Conservation (phyloP, 2,797 vertebrate genomes). For the Glossophaga mutica region DNA sequence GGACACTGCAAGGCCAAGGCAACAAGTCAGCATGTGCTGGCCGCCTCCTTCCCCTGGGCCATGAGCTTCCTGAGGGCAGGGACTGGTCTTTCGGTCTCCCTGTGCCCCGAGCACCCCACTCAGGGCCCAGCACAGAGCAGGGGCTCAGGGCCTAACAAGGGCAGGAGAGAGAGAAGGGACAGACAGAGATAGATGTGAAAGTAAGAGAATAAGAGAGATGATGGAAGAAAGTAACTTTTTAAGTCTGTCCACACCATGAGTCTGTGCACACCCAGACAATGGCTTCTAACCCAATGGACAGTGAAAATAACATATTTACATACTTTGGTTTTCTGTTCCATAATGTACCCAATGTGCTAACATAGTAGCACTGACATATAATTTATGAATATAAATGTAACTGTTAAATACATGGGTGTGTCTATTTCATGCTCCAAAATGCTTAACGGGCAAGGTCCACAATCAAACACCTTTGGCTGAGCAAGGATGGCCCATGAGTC, state of each 20-base stretch:
- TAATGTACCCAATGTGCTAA: background rate
- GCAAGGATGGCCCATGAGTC: background rate
- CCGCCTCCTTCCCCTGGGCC: background rate
- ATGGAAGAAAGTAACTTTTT: background rate
- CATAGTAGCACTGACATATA: background rate
- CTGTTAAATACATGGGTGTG: background rate
- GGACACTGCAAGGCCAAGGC: background rate
- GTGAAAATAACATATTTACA: background rate
- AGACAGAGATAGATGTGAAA: background rate
- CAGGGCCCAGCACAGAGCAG: background rate
- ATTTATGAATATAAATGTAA: conserved; percentile 9
- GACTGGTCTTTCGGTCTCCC: background rate
- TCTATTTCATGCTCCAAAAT: background rate
- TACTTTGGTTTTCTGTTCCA: conserved; percentile 31
- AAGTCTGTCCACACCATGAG: background rate
- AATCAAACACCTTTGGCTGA: background rate
- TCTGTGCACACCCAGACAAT: background rate
- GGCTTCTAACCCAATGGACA: background rate
- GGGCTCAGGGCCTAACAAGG: background rate
- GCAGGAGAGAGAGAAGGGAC: background rate
- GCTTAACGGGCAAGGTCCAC: background rate
- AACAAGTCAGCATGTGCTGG: background rate
- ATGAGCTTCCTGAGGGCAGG: background rate
- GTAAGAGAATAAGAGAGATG: background rate
- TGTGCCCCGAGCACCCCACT: background rate